phyloP scores from a whole-genome alignment of 2,113 vertebrate species.

The Jaculus jaculus region DNA sequence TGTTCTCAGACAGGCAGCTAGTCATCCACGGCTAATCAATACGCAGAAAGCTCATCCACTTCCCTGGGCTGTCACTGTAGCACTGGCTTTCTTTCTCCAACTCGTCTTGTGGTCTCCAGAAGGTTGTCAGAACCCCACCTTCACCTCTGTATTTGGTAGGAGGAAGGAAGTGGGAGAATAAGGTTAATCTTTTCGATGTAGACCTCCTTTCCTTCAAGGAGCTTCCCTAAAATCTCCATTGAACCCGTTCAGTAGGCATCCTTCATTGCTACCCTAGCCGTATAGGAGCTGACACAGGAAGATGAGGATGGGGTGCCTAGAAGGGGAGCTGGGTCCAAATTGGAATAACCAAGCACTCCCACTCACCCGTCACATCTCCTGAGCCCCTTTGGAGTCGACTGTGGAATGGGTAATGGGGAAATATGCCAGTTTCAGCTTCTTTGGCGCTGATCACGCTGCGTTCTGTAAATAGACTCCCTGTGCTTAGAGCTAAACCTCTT shows the following conservation, averaged over 20 bases:
- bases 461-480: background rate
- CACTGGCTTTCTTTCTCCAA: background rate
- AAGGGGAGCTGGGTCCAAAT: background rate
- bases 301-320: background rate
- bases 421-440: background rate
- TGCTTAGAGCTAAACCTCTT: background rate
- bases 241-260: background rate
- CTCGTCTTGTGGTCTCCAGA: background rate
- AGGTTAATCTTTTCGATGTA: background rate
- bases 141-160: background rate
- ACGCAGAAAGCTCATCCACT: background rate
- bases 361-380: background rate
- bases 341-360: background rate
- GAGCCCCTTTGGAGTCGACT: background rate
- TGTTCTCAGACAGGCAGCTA: background rate
- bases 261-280: background rate
- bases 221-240: background rate
- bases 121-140: conserved; percentile 5
- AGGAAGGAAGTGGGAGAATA: background rate
- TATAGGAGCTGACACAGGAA: background rate
- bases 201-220: background rate
- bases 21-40: background rate
- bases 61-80: background rate
- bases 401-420: background rate
- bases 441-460: background rate